Conservation (phyloP, 2,113 vertebrate species). For the Channa maculata region DNA sequence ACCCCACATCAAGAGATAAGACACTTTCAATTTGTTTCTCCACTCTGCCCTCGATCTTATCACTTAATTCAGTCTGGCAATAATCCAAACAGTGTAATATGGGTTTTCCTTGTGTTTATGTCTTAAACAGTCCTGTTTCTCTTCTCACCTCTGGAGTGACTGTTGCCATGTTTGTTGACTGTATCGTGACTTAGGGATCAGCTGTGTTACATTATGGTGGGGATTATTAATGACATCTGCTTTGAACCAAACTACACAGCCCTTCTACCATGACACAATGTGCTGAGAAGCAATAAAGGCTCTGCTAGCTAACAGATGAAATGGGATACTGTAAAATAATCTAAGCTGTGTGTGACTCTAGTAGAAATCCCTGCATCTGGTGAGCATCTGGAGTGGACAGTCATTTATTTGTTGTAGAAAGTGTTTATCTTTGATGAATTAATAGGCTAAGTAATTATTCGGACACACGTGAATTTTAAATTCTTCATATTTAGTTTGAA, state of each 20-base stretch:
- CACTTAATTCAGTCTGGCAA: slow-evolving; percentile 61
- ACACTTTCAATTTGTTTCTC: slow-evolving; percentile 58
- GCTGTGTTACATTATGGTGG: slow-evolving; percentile 65
- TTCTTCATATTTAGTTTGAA: neutral
- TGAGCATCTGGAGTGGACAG: slow-evolving; percentile 49
- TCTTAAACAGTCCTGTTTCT: slow-evolving; percentile 16
- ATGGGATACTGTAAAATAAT: slow-evolving; percentile 53
- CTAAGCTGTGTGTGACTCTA: slow-evolving; percentile 33
- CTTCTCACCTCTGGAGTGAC: slow-evolving; percentile 42
- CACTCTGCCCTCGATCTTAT: slow-evolving; percentile 55
- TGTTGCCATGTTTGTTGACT: slow-evolving; percentile 62
- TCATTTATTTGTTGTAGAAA: slow-evolving; percentile 11
- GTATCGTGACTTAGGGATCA: slow-evolving; percentile 61
- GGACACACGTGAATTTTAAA: slow-evolving; percentile 5
- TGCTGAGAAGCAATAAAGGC: slow-evolving; percentile 47
- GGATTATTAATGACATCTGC: slow-evolving; percentile 78
- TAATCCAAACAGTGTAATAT: slow-evolving; percentile 52
- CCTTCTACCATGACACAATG: slow-evolving; percentile 33
- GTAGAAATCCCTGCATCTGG: slow-evolving; percentile 61
- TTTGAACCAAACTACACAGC: slow-evolving; percentile 48
- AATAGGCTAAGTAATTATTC: slow-evolving; percentile 8
- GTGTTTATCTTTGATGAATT: slow-evolving; percentile 30
- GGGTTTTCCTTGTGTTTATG: slow-evolving; percentile 38
- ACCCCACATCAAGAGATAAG: slow-evolving; percentile 43
- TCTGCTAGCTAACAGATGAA: slow-evolving; percentile 50